Conservation (phyloP, 2,113 vertebrate genomes). For the Conger conger region DNA sequence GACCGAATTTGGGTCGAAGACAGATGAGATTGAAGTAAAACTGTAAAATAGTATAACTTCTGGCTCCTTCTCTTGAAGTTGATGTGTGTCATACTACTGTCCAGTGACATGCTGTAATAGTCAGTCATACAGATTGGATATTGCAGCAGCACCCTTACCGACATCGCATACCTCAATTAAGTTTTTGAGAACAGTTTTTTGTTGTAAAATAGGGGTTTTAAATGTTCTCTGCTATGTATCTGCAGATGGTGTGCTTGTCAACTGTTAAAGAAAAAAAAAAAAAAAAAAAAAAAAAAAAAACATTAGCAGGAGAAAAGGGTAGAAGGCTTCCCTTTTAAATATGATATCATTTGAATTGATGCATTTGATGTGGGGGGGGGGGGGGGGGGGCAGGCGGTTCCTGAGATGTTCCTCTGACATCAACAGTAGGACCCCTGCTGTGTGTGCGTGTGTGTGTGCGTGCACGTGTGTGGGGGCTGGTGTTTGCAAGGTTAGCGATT, state of each 20-base stretch:
- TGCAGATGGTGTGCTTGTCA: too few relatives aligned
- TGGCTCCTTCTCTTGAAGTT: neutral
- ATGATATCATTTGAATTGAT: neutral
- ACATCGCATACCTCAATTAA: neutral
- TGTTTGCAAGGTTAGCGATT: neutral
- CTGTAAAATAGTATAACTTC: neutral
- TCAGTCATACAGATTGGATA: neutral
- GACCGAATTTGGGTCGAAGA: neutral
- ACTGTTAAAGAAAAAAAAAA: too few relatives aligned
- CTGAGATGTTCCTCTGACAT: neutral
- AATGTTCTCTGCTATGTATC: neutral
- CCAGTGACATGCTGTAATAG: neutral
- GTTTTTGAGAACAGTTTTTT: neutral
- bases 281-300: too few relatives aligned
- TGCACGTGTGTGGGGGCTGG: neutral
- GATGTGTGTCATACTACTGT: neutral
- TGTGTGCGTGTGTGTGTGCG: neutral
- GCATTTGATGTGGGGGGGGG: neutral
- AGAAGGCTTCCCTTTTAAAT: neutral
- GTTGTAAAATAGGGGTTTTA: neutral
- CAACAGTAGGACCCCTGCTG: too few relatives aligned
- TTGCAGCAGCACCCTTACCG: neutral
- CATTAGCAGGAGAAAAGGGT: neutral
- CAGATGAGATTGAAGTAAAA: too few relatives aligned
- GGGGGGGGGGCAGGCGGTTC: too few relatives aligned